Percentiles rank a stretch among this genome's conserved stretches.
These are phyloP conservation scores for Sebastes flavidus DNA, from an alignment of 2,797 vertebrate genomes.

Conservation along the genomic window DNA sequence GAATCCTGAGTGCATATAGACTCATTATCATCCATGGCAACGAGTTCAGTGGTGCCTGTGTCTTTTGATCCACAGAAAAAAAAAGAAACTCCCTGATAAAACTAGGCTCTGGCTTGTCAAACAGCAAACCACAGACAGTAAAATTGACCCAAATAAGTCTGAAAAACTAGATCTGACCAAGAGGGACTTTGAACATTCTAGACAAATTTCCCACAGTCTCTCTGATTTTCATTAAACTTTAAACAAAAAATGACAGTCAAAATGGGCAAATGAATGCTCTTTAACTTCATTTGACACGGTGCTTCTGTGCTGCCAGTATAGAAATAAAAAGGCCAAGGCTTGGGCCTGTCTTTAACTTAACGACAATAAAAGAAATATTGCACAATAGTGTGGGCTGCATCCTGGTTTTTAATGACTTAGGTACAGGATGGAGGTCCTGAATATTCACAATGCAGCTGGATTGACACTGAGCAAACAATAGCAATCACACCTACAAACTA, in stretches of 20 bases:
- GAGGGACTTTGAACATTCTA: conserved; percentile 11
- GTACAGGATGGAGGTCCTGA: conserved; percentile 56
- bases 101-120: background rate
- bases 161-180: conserved; percentile 29
- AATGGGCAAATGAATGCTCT: background rate
- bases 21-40: conserved; percentile 55
- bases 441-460: background rate
- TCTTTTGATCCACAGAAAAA: conserved; percentile 23
- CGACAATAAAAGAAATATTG: background rate
- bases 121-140: background rate
- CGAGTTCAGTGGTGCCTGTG: conserved; percentile 6
- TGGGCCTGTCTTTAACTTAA: background rate
- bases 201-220: background rate
- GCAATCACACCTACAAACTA: no score
- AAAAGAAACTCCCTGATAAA: background rate
- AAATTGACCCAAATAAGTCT: conserved; percentile 26
- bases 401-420: background rate
- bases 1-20: conserved; percentile 30
- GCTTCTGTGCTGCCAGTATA: background rate
- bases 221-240: conserved; percentile 12
- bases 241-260: conserved; percentile 4
- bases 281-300: background rate
- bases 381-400: background rate
- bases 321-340: background rate
- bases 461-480: conserved; percentile 15